Conservation (phyloP, 64 coral and sea anemone genomes). For the Stichodactyla mertensii region DNA sequence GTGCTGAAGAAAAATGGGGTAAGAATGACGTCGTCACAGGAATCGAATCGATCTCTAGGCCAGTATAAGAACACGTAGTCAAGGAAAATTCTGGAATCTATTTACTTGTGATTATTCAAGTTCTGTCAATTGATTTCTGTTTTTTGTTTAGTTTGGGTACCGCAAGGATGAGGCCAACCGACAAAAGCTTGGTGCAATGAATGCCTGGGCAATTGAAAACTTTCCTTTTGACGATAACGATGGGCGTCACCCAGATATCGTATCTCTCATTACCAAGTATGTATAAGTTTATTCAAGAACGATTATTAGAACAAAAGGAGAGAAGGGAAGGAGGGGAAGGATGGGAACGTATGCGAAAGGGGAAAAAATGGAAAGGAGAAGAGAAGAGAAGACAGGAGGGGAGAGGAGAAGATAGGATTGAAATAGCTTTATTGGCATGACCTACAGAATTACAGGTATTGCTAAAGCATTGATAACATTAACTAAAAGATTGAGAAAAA, state of each 20-base stretch:
- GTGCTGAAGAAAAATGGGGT: constrained; percentile 59
- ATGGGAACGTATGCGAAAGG: too few relatives aligned
- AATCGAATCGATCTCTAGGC: neutral
- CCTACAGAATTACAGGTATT: too few relatives aligned
- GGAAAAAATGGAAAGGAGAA: too few relatives aligned
- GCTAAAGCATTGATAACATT: too few relatives aligned
- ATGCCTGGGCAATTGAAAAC: constrained; percentile 12
- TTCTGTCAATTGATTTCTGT: neutral
- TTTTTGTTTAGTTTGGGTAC: constrained; percentile 31
- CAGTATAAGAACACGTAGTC: neutral
- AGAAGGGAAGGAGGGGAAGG: neutral
- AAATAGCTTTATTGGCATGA: too few relatives aligned
- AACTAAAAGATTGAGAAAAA: too few relatives aligned
- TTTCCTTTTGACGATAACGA: constrained; percentile 9
- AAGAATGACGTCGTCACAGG: neutral
- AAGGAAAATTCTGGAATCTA: neutral
- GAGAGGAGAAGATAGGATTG: too few relatives aligned
- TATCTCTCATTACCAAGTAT: constrained; percentile 35
- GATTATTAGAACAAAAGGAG: neutral
- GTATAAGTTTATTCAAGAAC: neutral
- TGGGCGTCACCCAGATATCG: constrained; percentile 9
- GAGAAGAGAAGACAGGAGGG: too few relatives aligned
- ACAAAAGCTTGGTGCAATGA: neutral
- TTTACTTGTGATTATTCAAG: neutral
- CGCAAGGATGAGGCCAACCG: neutral